These are phyloP conservation scores for Anoplius nigerrimus DNA, from an alignment of 2,888 invertebrate species.

Conservation along the genomic window DNA sequence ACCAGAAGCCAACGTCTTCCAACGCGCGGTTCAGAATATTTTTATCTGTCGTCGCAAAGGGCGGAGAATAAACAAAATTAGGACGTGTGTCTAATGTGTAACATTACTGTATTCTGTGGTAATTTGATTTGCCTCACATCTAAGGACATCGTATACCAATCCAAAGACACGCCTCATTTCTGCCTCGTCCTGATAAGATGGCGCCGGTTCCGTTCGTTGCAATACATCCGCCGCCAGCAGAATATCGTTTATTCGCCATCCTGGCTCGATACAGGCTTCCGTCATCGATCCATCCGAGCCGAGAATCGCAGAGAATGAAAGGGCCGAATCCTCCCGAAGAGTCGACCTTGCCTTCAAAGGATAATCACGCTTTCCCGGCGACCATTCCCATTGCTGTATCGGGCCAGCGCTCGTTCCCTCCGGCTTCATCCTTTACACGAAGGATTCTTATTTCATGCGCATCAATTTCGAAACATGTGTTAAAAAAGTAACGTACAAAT, in stretches of 20 bases:
- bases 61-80: no score
- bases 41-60: constrained; percentile 78
- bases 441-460: neutral
- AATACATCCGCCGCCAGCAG: constrained; percentile 65
- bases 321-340: constrained; percentile 32
- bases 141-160: constrained; percentile 84
- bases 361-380: constrained; percentile 39
- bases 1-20: constrained; percentile 80
- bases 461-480: no score
- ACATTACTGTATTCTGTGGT: no score
- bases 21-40: constrained; percentile 81
- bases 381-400: constrained; percentile 59
- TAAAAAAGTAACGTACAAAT: no score
- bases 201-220: constrained; percentile 28
- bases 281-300: constrained; percentile 60
- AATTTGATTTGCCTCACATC: no score
- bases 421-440: constrained; percentile 10
- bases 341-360: constrained; percentile 43
- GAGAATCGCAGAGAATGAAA: constrained; percentile 40
- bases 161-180: constrained; percentile 85
- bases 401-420: neutral
- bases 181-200: constrained; percentile 78
- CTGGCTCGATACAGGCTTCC: constrained; percentile 59
- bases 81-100: no score
- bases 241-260: constrained; percentile 67